Percentiles rank a stretch among this genome's conserved stretches.
phyloP scores from a whole-genome alignment of 2,797 vertebrate species.

The Pogonophryne albipinna region DNA sequence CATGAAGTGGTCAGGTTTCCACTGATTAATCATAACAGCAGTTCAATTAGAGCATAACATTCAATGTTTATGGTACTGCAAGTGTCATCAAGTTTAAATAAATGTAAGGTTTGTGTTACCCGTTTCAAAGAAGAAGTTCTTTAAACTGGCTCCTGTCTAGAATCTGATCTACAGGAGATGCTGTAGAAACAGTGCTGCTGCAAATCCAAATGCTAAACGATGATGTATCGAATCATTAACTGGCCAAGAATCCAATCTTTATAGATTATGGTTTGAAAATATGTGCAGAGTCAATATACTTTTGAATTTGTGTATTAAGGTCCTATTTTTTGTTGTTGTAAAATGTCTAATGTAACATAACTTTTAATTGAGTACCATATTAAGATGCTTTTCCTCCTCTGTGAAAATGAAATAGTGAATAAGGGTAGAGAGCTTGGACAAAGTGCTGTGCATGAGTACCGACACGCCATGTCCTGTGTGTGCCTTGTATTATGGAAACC shows the following conservation, averaged over 20 bases:
- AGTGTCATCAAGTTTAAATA: not conserved
- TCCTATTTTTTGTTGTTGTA: too few relatives aligned
- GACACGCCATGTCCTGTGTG: constrained; percentile 14
- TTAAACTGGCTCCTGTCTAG: not conserved
- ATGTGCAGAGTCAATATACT: too few relatives aligned
- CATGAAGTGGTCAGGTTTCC: constrained; percentile 7
- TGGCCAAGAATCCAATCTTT: too few relatives aligned
- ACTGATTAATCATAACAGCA: constrained; percentile 30
- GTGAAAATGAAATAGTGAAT: constrained; percentile 16
- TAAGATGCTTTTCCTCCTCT: not conserved
- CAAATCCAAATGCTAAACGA: not conserved
- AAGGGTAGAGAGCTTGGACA: constrained; percentile 6
- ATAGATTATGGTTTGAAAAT: too few relatives aligned
- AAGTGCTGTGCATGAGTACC: constrained; percentile 21
- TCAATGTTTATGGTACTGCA: not conserved
- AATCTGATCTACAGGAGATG: not conserved
- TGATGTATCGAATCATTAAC: too few relatives aligned
- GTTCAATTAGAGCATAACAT: not conserved
- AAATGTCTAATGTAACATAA: not conserved
- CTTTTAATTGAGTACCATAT: not conserved
- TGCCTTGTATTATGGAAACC: constrained; percentile 46
- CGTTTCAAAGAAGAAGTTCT: not conserved
- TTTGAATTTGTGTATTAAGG: too few relatives aligned
- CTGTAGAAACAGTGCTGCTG: not conserved
- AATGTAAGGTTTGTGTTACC: not conserved